Evolutionary conservation across 2,797 vertebrate genomes (phyloP).

Genomic region (Capromys pilorides): DNA sequence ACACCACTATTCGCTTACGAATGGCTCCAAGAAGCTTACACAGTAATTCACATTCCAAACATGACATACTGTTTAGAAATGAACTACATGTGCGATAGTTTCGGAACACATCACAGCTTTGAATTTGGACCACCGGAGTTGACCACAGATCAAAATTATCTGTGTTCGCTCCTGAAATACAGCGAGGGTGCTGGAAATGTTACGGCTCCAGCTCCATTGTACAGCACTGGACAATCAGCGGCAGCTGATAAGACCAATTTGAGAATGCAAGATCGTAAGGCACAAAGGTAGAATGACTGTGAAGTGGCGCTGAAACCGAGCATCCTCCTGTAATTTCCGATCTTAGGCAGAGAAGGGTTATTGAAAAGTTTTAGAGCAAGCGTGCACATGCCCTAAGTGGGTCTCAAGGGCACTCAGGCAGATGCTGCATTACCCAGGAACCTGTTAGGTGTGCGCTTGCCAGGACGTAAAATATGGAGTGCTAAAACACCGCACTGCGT

Average conservation of each 20-base stretch:
- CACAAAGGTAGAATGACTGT: slow-evolving; percentile 22
- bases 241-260: neutral
- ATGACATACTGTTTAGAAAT: neutral
- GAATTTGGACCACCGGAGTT: neutral
- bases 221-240: neutral
- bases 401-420: slow-evolving; percentile 35
- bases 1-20: neutral
- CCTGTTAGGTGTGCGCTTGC: neutral
- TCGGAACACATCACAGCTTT: slow-evolving; percentile 30
- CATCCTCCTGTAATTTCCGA: slow-evolving; percentile 40
- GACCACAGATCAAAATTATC: slow-evolving; percentile 39
- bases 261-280: neutral
- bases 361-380: slow-evolving; percentile 54
- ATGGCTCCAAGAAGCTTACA: neutral
- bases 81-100: neutral
- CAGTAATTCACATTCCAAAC: neutral
- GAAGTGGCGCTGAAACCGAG: slow-evolving; percentile 25
- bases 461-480: slow-evolving; percentile 4
- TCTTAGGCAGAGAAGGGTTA: neutral
- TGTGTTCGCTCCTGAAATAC: neutral
- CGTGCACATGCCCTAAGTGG: slow-evolving; percentile 35
- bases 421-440: slow-evolving; percentile 39
- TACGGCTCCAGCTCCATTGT: neutral
- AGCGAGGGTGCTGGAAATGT: neutral
- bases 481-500: neutral